Percentiles rank a stretch among this genome's conserved stretches.
These are phyloP conservation scores for Nesometra sesokonis DNA, from an alignment of 35 echinoderm and acorn worm species.

Conservation along the genomic window DNA sequence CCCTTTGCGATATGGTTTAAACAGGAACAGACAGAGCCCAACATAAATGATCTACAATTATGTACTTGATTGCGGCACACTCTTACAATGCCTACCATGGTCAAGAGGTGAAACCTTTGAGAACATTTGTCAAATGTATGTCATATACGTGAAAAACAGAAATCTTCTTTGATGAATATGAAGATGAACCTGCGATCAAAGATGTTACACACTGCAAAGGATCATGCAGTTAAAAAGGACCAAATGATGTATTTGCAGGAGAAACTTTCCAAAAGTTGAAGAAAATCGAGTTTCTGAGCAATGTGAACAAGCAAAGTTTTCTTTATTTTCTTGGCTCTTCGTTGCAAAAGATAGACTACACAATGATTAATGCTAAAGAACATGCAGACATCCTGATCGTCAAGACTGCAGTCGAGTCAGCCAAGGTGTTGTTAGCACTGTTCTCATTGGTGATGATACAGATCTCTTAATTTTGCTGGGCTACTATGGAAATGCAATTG, in stretches of 20 bases:
- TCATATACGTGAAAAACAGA: slow-evolving; percentile 30
- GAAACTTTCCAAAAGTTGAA: slow-evolving; percentile 20
- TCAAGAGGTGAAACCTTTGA: slow-evolving; percentile 38
- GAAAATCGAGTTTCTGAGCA: slow-evolving; percentile 33
- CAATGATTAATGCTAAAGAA: slow-evolving; percentile 24
- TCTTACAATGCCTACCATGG: slow-evolving; percentile 32
- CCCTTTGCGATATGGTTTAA: slow-evolving; percentile 31
- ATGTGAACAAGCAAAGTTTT: slow-evolving; percentile 37
- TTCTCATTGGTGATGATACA: slow-evolving; percentile 48
- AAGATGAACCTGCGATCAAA: no score
- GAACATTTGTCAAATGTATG: slow-evolving; percentile 29
- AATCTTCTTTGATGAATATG: slow-evolving; percentile 15
- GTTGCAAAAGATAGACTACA: slow-evolving; percentile 13
- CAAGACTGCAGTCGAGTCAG: slow-evolving; percentile 42
- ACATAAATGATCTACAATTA: slow-evolving; percentile 5
- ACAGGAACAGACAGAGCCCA: slow-evolving; percentile 19
- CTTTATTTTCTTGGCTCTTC: slow-evolving; percentile 2
- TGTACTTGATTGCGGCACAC: slow-evolving; percentile 12
- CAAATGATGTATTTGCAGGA: slow-evolving; percentile 27
- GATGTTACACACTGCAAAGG: no score
- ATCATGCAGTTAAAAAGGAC: slow-evolving; percentile 15
- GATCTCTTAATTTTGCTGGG: slow-evolving; percentile 32
- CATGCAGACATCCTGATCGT: slow-evolving; percentile 40
- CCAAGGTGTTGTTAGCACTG: background rate
- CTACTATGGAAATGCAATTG: slow-evolving; percentile 12